Percentiles rank a stretch among this genome's conserved stretches.
These are phyloP conservation scores for Hymenopus coronatus DNA, from an alignment of 2,888 invertebrate species.

Conservation along the genomic window DNA sequence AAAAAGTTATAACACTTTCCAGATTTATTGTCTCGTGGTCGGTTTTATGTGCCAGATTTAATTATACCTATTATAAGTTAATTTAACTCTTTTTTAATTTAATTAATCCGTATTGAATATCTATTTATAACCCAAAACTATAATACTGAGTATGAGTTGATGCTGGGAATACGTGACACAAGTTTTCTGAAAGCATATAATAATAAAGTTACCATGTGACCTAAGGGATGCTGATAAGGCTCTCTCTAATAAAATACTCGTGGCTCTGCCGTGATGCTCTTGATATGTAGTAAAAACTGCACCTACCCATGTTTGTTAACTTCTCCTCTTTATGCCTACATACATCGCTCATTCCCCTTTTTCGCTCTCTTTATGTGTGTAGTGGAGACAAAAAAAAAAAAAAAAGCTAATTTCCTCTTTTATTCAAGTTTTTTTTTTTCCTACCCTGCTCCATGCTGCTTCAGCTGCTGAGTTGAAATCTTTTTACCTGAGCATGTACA, in stretches of 20 bases:
- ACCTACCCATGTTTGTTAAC: neutral
- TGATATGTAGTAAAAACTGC: neutral
- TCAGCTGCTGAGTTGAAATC: neutral
- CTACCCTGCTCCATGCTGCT: neutral
- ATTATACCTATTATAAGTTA: too few relatives aligned
- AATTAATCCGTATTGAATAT: too few relatives aligned
- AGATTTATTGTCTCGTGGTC: too few relatives aligned
- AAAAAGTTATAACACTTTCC: too few relatives aligned
- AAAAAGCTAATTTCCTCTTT: neutral
- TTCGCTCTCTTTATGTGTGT: neutral
- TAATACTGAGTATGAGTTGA: too few relatives aligned
- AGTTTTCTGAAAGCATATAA: too few relatives aligned
- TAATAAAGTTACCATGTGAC: too few relatives aligned
- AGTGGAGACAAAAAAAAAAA: neutral
- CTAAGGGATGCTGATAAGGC: neutral
- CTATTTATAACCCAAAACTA: too few relatives aligned
- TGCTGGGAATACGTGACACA: too few relatives aligned
- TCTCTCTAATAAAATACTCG: neutral
- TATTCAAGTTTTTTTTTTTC: neutral
- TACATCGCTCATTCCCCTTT: neutral
- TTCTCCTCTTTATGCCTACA: neutral
- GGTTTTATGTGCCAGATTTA: too few relatives aligned
- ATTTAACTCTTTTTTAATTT: too few relatives aligned
- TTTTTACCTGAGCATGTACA: neutral
- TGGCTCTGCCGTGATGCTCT: neutral